Conservation (phyloP, 2,888 invertebrate species). For the Serrognathus titanus region DNA sequence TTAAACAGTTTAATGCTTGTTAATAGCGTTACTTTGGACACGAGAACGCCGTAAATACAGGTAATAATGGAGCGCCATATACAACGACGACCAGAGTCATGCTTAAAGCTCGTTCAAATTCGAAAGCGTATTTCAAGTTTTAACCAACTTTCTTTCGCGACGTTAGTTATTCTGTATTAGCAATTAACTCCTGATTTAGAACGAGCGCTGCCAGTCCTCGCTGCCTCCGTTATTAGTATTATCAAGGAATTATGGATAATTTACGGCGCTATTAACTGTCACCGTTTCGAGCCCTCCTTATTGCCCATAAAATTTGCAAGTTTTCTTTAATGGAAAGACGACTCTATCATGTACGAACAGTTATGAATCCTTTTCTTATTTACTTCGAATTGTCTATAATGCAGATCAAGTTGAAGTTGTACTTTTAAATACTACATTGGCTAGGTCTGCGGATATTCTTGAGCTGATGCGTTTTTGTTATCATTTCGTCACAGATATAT, state of each 20-base stretch:
- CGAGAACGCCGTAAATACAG: constrained; percentile 38
- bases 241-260: constrained; percentile 29
- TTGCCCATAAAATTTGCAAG: background rate
- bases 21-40: constrained; percentile 41
- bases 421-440: no score
- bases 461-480: no score
- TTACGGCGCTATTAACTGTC: constrained; percentile 29
- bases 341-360: no score
- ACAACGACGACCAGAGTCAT: no score
- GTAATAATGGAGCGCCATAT: no score
- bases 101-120: no score
- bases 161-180: constrained; percentile 27
- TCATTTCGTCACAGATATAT: no score
- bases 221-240: constrained; percentile 30
- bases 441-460: no score
- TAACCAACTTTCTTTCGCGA: constrained; percentile 21
- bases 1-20: constrained; percentile 42
- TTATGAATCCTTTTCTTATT: no score
- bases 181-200: constrained; percentile 32
- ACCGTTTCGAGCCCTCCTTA: constrained; percentile 17
- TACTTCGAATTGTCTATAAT: no score
- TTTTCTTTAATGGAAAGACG: no score
- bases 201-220: constrained; percentile 21
- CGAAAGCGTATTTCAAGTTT: constrained; percentile 6
- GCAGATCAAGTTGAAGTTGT: no score